Evolutionary conservation across 2,888 invertebrate genomes (phyloP).

Genomic region (Trachelus iudaicus): DNA sequence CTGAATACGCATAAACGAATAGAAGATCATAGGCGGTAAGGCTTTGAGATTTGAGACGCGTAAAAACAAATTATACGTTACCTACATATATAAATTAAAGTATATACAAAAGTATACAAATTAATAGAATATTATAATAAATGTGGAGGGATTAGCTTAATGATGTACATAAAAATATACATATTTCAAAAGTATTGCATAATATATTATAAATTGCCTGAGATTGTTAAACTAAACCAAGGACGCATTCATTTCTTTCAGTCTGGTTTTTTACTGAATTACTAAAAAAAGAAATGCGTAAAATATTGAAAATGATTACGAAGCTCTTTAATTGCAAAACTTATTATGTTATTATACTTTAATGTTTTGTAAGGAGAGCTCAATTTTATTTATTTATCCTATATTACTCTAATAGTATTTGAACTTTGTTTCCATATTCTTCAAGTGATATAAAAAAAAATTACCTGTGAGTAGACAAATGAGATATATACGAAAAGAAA

Average conservation of each 20-base stretch:
- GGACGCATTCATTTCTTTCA: not conserved
- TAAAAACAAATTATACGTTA: not conserved
- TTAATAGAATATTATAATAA: not conserved
- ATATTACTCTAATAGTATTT: not conserved
- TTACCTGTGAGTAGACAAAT: not conserved
- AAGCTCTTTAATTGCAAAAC: not conserved
- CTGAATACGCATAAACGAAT: not conserved
- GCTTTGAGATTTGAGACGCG: not conserved
- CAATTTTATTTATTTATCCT: not conserved
- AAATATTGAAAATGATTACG: not conserved
- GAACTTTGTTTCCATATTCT: not conserved
- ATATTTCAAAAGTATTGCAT: not conserved
- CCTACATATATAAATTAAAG: not conserved
- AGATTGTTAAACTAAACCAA: not conserved
- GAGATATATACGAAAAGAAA: not conserved
- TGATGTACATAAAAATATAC: not conserved
- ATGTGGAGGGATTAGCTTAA: not conserved
- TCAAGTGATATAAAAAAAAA: not conserved
- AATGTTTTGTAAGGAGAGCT: not conserved
- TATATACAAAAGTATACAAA: not conserved
- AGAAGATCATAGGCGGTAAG: not conserved
- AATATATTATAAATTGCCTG: not conserved
- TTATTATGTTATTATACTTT: not conserved
- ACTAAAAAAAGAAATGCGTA: not conserved
- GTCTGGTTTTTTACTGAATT: not conserved